These are phyloP conservation scores for Lethenteron camtschaticum DNA, from an alignment of 2,113 vertebrate species.

Conservation along the genomic window DNA sequence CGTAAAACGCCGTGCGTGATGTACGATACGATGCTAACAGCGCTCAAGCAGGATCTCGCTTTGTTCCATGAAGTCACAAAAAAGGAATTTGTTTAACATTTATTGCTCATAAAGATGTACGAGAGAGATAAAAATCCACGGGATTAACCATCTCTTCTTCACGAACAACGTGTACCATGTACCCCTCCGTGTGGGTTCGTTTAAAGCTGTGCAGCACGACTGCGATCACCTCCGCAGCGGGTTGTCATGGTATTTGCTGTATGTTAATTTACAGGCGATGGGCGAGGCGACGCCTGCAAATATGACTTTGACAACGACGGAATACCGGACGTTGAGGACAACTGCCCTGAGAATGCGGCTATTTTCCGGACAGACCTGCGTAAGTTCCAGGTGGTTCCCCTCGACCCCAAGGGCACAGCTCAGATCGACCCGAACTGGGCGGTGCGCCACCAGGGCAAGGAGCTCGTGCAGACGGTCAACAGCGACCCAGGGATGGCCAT, in stretches of 20 bases:
- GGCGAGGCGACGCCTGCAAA: slow-evolving; percentile 74
- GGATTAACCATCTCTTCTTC: too few relatives aligned
- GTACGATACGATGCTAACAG: too few relatives aligned
- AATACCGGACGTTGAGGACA: slow-evolving; percentile 66
- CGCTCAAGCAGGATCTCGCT: too few relatives aligned
- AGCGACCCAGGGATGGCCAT: slow-evolving; percentile 92
- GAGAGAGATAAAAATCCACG: too few relatives aligned
- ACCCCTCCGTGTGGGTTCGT: too few relatives aligned
- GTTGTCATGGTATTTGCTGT: neutral
- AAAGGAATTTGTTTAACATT: too few relatives aligned
- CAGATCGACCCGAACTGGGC: slow-evolving; percentile 98
- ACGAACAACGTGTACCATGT: too few relatives aligned
- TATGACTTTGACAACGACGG: slow-evolving; percentile 93
- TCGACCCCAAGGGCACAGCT: slow-evolving; percentile 91
- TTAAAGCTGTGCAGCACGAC: too few relatives aligned
- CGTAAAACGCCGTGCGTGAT: too few relatives aligned
- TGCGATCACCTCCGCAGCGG: too few relatives aligned
- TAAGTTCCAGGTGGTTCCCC: slow-evolving; percentile 94
- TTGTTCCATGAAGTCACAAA: too few relatives aligned
- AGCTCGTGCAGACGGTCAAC: slow-evolving; percentile 87
- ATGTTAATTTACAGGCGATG: slow-evolving; percentile 37
- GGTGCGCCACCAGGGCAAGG: slow-evolving; percentile 87
- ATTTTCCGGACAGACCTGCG: slow-evolving; percentile 82
- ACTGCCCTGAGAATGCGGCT: slow-evolving; percentile 74
- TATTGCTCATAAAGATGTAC: too few relatives aligned